A percentile compares a stretch with the other conserved stretches of the same genome.
Evolutionary conservation across 2,888 invertebrate species (phyloP).

Genomic region (Thysanoteuthis rhombus): DNA sequence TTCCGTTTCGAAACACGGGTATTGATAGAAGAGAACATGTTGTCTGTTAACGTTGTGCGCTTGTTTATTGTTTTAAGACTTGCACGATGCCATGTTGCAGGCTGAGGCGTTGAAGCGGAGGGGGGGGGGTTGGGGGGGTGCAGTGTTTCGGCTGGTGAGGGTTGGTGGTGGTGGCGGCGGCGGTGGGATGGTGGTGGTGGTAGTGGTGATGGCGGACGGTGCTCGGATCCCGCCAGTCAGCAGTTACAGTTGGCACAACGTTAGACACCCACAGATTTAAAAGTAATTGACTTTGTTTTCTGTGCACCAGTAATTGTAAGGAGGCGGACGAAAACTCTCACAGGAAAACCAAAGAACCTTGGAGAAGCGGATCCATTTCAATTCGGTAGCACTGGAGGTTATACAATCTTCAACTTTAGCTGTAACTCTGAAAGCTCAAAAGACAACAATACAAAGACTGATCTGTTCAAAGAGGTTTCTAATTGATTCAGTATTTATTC

Average conservation of each 20-base stretch:
- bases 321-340: background rate
- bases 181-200: too few species aligned
- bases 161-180: too few species aligned
- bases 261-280: background rate
- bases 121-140: background rate
- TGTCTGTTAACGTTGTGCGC: background rate
- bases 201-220: too few species aligned
- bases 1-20: background rate
- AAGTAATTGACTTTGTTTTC: background rate
- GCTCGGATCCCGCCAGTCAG: background rate
- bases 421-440: background rate
- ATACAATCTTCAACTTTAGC: background rate
- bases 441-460: too few species aligned
- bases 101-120: background rate
- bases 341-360: background rate
- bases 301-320: background rate
- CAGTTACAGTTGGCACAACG: background rate
- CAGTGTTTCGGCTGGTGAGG: background rate
- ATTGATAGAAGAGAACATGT: background rate
- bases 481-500: too few species aligned
- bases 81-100: background rate
- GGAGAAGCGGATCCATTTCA: background rate
- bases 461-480: too few species aligned
- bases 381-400: background rate
- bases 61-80: background rate